phyloP scores from a whole-genome alignment of 2,113 vertebrate species.

The Urocynchramus pylzowi region DNA sequence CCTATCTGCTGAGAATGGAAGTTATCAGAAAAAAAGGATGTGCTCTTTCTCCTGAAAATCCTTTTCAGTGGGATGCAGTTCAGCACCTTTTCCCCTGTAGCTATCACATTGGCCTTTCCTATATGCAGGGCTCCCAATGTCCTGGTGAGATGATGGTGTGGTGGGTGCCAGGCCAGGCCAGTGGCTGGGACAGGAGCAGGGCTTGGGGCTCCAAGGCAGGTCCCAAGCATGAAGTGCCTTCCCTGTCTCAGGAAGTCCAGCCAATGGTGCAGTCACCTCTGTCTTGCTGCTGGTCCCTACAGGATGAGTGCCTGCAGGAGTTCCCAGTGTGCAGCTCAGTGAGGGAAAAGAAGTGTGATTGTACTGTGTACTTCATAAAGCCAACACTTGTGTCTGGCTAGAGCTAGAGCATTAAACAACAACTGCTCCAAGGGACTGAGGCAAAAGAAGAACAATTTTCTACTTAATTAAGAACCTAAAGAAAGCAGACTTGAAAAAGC shows the following conservation, averaged over 20 bases:
- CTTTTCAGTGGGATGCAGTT: neutral
- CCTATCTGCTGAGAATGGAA: neutral
- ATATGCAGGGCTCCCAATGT: fast-evolving
- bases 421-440: neutral
- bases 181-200: neutral
- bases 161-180: neutral
- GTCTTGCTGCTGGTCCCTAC: neutral
- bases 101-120: neutral
- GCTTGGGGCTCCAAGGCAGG: neutral
- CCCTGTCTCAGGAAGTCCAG: neutral
- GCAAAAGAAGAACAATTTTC: neutral
- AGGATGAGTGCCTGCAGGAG: neutral
- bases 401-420: neutral
- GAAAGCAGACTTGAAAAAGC: neutral
- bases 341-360: neutral
- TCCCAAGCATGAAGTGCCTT: neutral
- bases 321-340: neutral
- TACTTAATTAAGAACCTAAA: neutral
- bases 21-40: neutral
- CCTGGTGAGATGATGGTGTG: fast-evolving
- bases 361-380: neutral
- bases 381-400: neutral
- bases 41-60: neutral
- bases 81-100: neutral
- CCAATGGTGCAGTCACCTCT: fast-evolving